Base-by-base conservation (phyloP, 2,113 vertebrate species). In the Semnopithecus entellus region DNA sequence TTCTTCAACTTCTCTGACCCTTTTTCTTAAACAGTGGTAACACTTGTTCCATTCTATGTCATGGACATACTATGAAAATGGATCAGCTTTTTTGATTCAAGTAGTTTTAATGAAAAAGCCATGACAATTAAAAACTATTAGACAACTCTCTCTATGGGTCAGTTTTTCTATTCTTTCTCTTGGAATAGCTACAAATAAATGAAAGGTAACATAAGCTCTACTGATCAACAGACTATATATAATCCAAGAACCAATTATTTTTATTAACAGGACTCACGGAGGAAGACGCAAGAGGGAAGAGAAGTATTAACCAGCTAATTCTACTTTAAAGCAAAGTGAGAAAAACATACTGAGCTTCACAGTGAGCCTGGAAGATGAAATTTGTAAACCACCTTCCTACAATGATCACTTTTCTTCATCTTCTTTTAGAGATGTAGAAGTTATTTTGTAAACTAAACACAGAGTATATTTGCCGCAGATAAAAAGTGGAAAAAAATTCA, bases 401-500 rank as follows among this genome's bases (percentile, higher is more conserved):
- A 85, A 87, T 18, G 52, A 86, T 43, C 50, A 52, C 25, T n/a
- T 92, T 52, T 90, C 80, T 59, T 95, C 50, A 75, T 40, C 30
- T 94, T 76, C n/a, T 87, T 94, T 89, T 76, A 80, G 72, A 94
- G 78, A 83, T 27, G 48, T 22, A 55, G 13, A 93, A 25, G 48
- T 55, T 92, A 78, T 30, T 95, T 90, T 50, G 95, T 18, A 88
- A 95, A 96, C 88, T 50, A 18, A 86, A 92, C 59, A 84, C 40
- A 64, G 79, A 90, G 20, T 87, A 57, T 23, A n/a, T 8, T 61
- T 79, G 75, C 52, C 72, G 43, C 50, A 90, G 43, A 64, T 27
- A 43, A 43, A 43, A 85, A 85, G 27, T 27, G 61, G 72, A 93
- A 87, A 81, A 76, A 76, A 84, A 87, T 43, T 45, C n/a, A 81